phyloP scores from a whole-genome alignment of 2,888 invertebrate genomes.

The Agonopterix subpropinquella region DNA sequence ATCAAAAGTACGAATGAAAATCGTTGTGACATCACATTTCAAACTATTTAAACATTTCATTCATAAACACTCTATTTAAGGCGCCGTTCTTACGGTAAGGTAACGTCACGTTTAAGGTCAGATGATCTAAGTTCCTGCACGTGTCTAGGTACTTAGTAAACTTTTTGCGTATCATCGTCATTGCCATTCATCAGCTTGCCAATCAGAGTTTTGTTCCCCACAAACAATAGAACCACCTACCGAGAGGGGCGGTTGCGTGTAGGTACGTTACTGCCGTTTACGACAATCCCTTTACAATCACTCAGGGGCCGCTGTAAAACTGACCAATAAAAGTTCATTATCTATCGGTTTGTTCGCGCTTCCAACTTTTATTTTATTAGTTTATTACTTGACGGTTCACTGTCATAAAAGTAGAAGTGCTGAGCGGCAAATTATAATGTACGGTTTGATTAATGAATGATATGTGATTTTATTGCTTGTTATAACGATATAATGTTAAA shows the following conservation, averaged over 20 bases:
- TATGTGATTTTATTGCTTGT: slow-evolving; percentile 8
- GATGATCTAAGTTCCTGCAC: too few species aligned
- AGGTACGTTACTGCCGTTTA: slow-evolving; percentile 36
- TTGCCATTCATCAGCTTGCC: slow-evolving; percentile 20
- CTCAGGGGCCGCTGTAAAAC: slow-evolving; percentile 65
- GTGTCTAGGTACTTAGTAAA: too few species aligned
- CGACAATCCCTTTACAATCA: slow-evolving; percentile 49
- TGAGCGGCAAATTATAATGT: slow-evolving; percentile 9
- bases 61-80: too few species aligned
- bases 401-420: slow-evolving; percentile 49
- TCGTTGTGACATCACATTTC: too few species aligned
- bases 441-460: slow-evolving; percentile 7
- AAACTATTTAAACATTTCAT: too few species aligned
- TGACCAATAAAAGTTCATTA: slow-evolving; percentile 77
- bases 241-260: slow-evolving; percentile 25
- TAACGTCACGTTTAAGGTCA: too few species aligned
- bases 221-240: slow-evolving; percentile 22
- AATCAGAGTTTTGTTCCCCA: slow-evolving; percentile 25
- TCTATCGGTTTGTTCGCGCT: slow-evolving; percentile 69
- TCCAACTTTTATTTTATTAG: slow-evolving; percentile 71
- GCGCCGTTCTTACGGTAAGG: too few species aligned
- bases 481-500: slow-evolving; percentile 3
- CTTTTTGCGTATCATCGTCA: too few species aligned
- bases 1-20: too few species aligned
- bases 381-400: slow-evolving; percentile 46